Base-by-base conservation (phyloP, 1,140 invertebrate species). In the Chironomus tepperi region DNA sequence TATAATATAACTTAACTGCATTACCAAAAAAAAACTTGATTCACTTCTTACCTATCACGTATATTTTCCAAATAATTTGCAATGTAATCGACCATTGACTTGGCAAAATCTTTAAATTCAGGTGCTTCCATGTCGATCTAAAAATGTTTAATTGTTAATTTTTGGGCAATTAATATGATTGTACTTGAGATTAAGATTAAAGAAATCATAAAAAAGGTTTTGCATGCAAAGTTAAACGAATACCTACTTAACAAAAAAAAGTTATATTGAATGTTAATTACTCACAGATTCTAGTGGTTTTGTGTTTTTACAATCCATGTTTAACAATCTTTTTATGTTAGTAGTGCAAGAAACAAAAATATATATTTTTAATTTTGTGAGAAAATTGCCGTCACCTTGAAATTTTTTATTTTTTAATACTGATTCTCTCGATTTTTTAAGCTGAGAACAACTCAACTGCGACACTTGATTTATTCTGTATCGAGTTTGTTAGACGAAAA, bases 1-100 rank as follows among this genome's bases (percentile, higher is more conserved):
- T 34, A 34, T 34, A 34, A 34, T 2, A 34, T 34, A 34, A 34
- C 24, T 34, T 34, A 34, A 34, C 24, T 34, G 24, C 24, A 34
- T 5, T 2, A 34, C 24, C 24, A 34, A 34, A n/a, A n/a, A n/a
- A n/a, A n/a, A 34, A 34, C 24, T 34, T 2, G 24, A 34, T 34
- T 34, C 24, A 34, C 1, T 34, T 57, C 47, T 84, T 85, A 93
- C 91, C 92, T 89, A 78, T 93, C 91, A 80, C 91, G 86, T 77
- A 94, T 93, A 77, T 93, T 93, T 81, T 92, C 91, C 82, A 93
- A 83, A 83, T 96, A 96, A 77, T 93, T 87, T 3, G 90, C 88
- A 73, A 94, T 91, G 79, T 90, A 94, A 77, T 93, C 89, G 1
- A 90, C 86, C 91, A 94, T 93, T 74, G 89, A 88, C 78, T 89